A percentile compares a stretch with the other conserved stretches of the same genome.
These are phyloP conservation scores for Aplodontia rufa DNA, from an alignment of 2,113 vertebrate species.

Conservation along the genomic window DNA sequence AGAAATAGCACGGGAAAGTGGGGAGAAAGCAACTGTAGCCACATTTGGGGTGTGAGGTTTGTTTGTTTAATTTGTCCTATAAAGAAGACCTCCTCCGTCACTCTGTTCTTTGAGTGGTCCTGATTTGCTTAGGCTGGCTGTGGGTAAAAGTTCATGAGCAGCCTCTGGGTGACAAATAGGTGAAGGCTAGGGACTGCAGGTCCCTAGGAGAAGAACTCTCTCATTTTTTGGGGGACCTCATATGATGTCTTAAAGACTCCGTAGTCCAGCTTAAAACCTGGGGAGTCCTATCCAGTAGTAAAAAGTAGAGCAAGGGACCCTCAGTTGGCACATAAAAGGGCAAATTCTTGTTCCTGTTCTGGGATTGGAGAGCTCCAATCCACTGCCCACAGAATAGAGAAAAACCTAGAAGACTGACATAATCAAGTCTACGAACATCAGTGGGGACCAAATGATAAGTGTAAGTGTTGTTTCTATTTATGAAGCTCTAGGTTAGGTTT, in stretches of 20 bases:
- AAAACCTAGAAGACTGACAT: neutral
- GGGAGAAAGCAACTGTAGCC: neutral
- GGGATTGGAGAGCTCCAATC: neutral
- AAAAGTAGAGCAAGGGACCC: neutral
- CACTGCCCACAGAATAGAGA: neutral
- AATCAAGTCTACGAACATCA: neutral
- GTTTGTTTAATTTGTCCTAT: neutral
- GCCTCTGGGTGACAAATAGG: accelerated
- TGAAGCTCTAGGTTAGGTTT: conserved; percentile 59
- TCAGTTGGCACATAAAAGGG: neutral
- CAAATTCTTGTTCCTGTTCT: neutral
- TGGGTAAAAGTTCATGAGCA: neutral
- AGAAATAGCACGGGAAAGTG: neutral
- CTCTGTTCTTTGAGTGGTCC: neutral
- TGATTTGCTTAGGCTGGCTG: neutral
- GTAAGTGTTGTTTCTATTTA: conserved; percentile 28
- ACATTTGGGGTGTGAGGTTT: neutral
- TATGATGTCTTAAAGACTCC: neutral
- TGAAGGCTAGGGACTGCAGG: neutral
- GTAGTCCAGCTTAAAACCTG: neutral
- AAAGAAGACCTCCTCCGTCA: neutral
- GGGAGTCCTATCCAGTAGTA: neutral
- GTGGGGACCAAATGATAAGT: neutral
- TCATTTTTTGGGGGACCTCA: neutral
- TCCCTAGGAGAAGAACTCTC: neutral